phyloP scores from a whole-genome alignment of 2,113 vertebrate species.

The Sinocyclocheilus maitianheensis region DNA sequence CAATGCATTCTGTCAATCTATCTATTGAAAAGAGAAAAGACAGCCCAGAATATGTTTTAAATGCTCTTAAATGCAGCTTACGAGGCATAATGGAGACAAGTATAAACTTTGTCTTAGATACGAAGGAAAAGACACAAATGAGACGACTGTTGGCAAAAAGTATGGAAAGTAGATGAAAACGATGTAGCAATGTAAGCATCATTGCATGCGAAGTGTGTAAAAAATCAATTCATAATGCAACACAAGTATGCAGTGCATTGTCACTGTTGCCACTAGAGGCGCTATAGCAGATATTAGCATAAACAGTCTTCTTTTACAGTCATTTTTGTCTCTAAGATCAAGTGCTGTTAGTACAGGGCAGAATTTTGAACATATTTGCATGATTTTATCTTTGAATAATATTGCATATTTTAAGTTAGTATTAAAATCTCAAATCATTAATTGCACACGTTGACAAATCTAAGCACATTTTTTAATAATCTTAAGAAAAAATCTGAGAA shows the following conservation, averaged over 20 bases:
- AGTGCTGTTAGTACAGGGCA: not conserved
- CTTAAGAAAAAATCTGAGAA: not conserved
- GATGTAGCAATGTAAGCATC: not conserved
- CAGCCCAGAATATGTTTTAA: not conserved
- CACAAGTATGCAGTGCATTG: not conserved
- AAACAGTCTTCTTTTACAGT: not conserved
- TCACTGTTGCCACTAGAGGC: not conserved
- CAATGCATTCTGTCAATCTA: conserved; percentile 1
- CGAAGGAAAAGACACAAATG: not conserved
- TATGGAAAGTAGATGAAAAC: not conserved
- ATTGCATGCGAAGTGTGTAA: not conserved
- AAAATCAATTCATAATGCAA: not conserved
- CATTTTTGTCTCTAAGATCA: not conserved
- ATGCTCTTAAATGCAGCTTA: not conserved
- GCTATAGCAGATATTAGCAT: not conserved
- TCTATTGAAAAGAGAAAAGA: not conserved
- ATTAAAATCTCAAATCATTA: not conserved
- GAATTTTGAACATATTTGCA: not conserved
- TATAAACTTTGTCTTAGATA: not conserved
- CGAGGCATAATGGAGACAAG: not conserved
- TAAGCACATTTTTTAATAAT: not conserved
- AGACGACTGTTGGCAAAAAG: not conserved
- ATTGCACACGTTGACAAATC: not conserved
- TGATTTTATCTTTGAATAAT: not conserved
- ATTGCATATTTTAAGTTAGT: not conserved